A percentile compares a stretch with the other conserved stretches of the same genome.
Conservation (phyloP, 1,140 invertebrate genomes). For the Drosophila equinoxialis region DNA sequence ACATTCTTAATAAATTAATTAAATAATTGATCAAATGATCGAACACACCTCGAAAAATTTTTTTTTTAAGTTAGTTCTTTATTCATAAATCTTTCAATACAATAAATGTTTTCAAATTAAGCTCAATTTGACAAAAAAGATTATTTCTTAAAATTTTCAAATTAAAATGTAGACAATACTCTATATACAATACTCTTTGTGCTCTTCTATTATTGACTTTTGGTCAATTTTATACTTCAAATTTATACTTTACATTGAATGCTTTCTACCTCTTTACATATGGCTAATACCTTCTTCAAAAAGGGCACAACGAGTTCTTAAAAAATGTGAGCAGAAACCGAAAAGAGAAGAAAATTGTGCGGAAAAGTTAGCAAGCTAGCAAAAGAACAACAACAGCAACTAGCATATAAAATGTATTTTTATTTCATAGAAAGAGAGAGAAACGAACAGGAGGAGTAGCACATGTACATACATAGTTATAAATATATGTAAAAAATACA, state of each 20-base stretch:
- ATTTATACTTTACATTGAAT: not conserved
- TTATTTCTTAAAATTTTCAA: no score
- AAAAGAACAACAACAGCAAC: conserved; percentile 32
- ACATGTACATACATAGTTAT: conserved; percentile 15
- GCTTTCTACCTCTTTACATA: not conserved
- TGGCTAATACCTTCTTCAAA: not conserved
- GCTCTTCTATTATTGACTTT: no score
- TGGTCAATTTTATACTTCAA: no score
- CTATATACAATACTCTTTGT: no score
- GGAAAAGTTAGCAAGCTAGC: conserved; percentile 60
- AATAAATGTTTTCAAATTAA: no score
- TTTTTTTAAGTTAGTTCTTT: no score
- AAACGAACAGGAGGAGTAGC: not conserved
- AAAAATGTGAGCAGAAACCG: conserved; percentile 51
- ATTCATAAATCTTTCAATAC: no score
- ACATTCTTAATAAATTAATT: no score
- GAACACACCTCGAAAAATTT: no score
- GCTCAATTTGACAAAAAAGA: no score
- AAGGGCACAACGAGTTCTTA: conserved; percentile 50
- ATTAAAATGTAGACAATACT: no score
- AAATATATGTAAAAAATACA: conserved; percentile 26
- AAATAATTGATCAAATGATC: no score
- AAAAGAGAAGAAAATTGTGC: conserved; percentile 37
- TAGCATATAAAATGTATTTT: conserved; percentile 74
- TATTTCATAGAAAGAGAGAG: conserved; percentile 12